A percentile compares a stretch with the other conserved stretches of the same genome.
These are phyloP conservation scores for Nephila pilipes DNA, from an alignment of 1,140 invertebrate genomes.

Conservation along the genomic window DNA sequence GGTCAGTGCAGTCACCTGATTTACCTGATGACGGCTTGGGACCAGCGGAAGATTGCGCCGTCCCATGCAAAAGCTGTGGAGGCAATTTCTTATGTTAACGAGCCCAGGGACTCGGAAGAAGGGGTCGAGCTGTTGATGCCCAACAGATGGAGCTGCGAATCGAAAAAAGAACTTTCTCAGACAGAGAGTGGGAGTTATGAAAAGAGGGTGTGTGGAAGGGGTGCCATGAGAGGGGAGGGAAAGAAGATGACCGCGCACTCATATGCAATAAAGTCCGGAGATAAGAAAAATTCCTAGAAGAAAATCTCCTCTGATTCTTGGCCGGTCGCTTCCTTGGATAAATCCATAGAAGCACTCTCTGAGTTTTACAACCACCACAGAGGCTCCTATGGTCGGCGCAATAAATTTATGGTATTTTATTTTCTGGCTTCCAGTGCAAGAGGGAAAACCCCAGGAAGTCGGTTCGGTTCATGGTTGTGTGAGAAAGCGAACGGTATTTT, in stretches of 20 bases:
- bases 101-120: neutral
- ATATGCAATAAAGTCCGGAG: conserved; percentile 10
- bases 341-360: neutral
- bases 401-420: conserved; percentile 42
- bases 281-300: conserved; percentile 8
- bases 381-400: neutral
- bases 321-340: neutral
- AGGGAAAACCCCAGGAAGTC: neutral
- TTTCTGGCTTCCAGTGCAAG: neutral
- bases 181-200: neutral
- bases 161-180: neutral
- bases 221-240: neutral
- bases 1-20: conserved; percentile 33
- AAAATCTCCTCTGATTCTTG: conserved; percentile 7
- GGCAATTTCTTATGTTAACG: conserved; percentile 35
- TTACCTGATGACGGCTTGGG: conserved; percentile 33
- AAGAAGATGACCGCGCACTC: neutral
- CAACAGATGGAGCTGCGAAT: conserved; percentile 14
- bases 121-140: neutral
- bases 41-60: neutral
- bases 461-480: neutral
- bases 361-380: conserved; percentile 3
- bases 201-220: neutral
- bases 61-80: neutral
- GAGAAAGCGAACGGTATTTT: neutral